Evolutionary conservation across 2,113 vertebrate species (phyloP), one percentile per base, ranked within the genome.

Genomic region (Chloropsis cyanopogon): DNA sequence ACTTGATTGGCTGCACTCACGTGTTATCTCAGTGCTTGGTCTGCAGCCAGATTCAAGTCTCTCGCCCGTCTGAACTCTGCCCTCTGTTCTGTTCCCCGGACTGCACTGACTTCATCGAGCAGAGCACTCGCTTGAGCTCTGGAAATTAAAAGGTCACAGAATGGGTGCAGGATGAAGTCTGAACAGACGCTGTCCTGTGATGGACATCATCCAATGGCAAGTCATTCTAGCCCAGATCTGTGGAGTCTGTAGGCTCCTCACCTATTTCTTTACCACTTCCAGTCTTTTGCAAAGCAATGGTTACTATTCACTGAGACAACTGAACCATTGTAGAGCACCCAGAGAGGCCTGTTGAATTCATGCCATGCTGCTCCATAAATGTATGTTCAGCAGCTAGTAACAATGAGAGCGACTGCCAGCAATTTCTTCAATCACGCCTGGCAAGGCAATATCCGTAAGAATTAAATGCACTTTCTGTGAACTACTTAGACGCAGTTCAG

Each of bases 51-150:
- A 89, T 81, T 68, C 39, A 39, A 28, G 14, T 60, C 33, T 60
- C 44, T 60, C 0, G 0, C 31, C 11, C 0, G 0, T 44, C 47
- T 66, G 42, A 81, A 28, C 22, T 61, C 49, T 81, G 46, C 33
- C 12, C 59, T 60, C 79, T 53, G 11, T 66, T 66, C 65, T 2
- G 18, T 28, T 83, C 54, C 42, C 37, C 42, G 44, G 15, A 31
- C 59, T 63, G 52, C 42, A 70, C 25, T 1, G 0, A 46, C 60
- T 81, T n/a, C 54, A 46, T 18, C 3, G 2, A 81, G 39, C 68
- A 83, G 56, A 31, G 23, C 15, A 24, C 46, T 54, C 1, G 2
- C 29, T 83, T 39, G 47, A 64, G 31, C 47, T 78, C 77, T 50
- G 28, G 47, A 31, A 81, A 26, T 28, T 69, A 56, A 26, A 77